A percentile compares a stretch with the other conserved stretches of the same genome.
These are phyloP conservation scores for Rhamphomyia laevipes DNA, from an alignment of 2,888 invertebrate genomes.

Conservation along the genomic window DNA sequence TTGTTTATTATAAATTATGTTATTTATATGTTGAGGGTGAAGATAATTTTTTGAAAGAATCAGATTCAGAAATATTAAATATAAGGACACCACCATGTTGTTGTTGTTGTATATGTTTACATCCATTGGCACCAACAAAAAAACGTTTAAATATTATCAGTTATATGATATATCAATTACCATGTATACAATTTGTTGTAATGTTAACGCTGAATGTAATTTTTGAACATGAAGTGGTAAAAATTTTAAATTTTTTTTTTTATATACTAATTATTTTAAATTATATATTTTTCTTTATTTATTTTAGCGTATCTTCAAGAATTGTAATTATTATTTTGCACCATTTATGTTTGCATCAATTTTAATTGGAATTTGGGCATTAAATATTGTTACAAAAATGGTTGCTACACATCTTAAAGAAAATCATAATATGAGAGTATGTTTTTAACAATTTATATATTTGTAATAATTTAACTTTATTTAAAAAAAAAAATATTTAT, in stretches of 20 bases:
- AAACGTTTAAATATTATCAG: conserved; percentile 25
- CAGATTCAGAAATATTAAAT: conserved; percentile 28
- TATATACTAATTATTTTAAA: no score
- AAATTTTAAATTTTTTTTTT: conserved; percentile 4
- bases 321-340: conserved; percentile 28
- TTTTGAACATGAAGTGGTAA: conserved; percentile 23
- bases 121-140: conserved; percentile 25
- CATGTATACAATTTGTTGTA: conserved; percentile 29
- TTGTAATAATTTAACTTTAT: background rate
- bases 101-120: conserved; percentile 26
- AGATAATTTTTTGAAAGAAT: conserved; percentile 33
- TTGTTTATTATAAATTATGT: conserved; percentile 28
- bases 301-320: conserved; percentile 22
- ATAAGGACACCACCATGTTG: conserved; percentile 32
- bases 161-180: conserved; percentile 33
- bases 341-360: conserved; percentile 33
- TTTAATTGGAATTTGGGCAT: conserved; percentile 31
- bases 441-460: background rate
- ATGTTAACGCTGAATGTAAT: conserved; percentile 31
- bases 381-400: conserved; percentile 32
- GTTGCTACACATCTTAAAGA: conserved; percentile 12
- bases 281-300: conserved; percentile 13
- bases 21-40: conserved; percentile 34
- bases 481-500: no score
- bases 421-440: background rate